phyloP scores from a whole-genome alignment of 2,888 invertebrate species.

The Nineta flava region DNA sequence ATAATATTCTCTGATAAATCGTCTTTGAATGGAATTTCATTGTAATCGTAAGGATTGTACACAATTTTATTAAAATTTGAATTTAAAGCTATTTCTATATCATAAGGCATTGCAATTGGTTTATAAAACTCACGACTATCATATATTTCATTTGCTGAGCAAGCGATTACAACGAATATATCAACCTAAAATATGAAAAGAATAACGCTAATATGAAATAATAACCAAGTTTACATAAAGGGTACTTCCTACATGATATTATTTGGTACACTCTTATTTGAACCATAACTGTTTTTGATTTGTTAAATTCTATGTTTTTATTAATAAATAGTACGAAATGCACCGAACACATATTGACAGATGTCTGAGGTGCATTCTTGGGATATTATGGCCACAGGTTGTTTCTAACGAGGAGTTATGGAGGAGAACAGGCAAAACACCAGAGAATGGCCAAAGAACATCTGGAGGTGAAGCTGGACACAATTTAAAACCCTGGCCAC shows the following conservation, averaged over 20 bases:
- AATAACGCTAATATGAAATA: background rate
- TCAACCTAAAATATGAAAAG: constrained; percentile 49
- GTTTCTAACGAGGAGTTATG: too few species aligned
- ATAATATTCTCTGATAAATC: constrained; percentile 27
- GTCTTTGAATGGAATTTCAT: constrained; percentile 47
- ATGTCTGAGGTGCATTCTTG: too few species aligned
- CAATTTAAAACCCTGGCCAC: too few species aligned
- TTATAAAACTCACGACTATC: constrained; percentile 74
- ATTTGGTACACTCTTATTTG: too few species aligned
- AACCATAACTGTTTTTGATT: too few species aligned
- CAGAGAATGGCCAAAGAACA: too few species aligned
- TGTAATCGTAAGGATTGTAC: constrained; percentile 47
- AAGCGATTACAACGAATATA: constrained; percentile 80
- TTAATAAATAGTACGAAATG: too few species aligned
- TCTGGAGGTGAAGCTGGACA: too few species aligned
- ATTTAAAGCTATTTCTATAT: constrained; percentile 74
- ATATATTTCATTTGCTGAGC: constrained; percentile 76
- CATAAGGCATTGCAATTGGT: constrained; percentile 83
- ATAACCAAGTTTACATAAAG: background rate
- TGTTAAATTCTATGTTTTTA: too few species aligned
- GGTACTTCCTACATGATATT: background rate
- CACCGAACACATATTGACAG: too few species aligned
- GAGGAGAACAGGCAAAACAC: too few species aligned
- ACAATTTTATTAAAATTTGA: constrained; percentile 26
- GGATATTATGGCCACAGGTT: too few species aligned